Percentiles rank a stretch among this genome's conserved stretches.
Conservation (phyloP, 1,140 invertebrate species). For the Hylaeus volcanicus region DNA sequence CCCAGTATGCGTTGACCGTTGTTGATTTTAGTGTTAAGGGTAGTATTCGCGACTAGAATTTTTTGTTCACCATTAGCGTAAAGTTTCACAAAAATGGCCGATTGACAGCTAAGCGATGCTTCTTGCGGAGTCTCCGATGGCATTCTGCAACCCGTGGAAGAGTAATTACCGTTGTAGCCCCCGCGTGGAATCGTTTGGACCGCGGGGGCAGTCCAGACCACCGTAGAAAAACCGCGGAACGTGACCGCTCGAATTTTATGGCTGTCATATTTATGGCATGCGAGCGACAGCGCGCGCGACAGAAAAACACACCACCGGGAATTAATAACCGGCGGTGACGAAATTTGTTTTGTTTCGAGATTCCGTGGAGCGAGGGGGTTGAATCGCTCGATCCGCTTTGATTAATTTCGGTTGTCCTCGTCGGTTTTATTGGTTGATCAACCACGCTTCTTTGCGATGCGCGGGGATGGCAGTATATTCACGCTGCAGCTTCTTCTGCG, state of each 20-base stretch:
- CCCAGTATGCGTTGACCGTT: no score
- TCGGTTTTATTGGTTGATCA: constrained; percentile 23
- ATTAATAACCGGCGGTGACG: constrained; percentile 48
- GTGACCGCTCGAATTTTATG: constrained; percentile 47
- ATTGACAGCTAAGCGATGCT: neutral
- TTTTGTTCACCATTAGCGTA: no score
- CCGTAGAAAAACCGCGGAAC: constrained; percentile 34
- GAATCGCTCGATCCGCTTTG: neutral
- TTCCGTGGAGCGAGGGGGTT: neutral
- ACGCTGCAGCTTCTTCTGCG: constrained; percentile 8
- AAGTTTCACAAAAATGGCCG: no score
- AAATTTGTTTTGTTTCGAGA: constrained; percentile 39
- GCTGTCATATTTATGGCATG: constrained; percentile 50
- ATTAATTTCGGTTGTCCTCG: neutral
- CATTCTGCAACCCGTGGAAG: constrained; percentile 56
- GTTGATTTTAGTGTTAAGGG: no score
- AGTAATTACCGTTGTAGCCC: constrained; percentile 53
- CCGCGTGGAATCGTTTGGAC: neutral
- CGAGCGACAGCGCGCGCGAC: constrained; percentile 5
- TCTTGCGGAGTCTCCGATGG: constrained; percentile 15
- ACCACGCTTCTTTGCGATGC: neutral
- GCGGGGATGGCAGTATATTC: neutral
- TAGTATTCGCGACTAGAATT: no score
- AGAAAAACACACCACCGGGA: constrained; percentile 37
- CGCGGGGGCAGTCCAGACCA: neutral